phyloP scores from a whole-genome alignment of 2,113 vertebrate genomes.

The Tretioscincus oriximinensis region DNA sequence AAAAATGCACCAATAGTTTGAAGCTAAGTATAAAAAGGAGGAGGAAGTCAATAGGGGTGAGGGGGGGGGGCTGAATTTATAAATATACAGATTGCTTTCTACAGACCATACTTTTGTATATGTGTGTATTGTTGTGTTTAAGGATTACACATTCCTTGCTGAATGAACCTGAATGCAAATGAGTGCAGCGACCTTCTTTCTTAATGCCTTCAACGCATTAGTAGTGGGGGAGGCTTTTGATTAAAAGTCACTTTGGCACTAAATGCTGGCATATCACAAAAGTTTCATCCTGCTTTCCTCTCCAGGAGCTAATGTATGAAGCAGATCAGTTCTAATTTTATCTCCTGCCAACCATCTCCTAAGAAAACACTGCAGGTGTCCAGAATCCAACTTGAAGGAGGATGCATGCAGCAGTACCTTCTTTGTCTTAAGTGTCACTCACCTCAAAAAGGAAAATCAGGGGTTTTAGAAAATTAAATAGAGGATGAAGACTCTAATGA shows the following conservation, averaged over 20 bases:
- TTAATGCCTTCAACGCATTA: neutral
- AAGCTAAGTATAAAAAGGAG: slow-evolving; percentile 4
- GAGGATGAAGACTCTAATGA: neutral
- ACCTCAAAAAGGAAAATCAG: slow-evolving; percentile 1
- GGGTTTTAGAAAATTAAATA: slow-evolving; percentile 14
- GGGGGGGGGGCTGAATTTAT: neutral
- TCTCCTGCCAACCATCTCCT: slow-evolving; percentile 1
- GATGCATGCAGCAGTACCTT: neutral
- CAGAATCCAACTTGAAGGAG: neutral
- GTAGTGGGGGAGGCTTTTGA: rapidly evolving
- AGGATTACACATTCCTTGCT: neutral
- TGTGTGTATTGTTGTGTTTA: neutral
- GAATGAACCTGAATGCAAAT: neutral
- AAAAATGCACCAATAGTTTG: slow-evolving; percentile 26
- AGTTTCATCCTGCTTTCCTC: neutral
- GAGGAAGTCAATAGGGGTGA: neutral
- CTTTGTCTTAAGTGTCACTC: slow-evolving; percentile 15
- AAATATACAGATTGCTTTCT: neutral
- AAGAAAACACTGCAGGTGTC: neutral
- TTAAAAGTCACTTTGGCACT: slow-evolving; percentile 19
- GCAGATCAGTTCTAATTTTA: neutral
- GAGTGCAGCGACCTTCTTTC: neutral
- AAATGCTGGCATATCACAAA: slow-evolving; percentile 10
- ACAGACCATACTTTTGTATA: neutral
- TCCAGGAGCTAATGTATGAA: neutral